Conservation (phyloP, 2,888 invertebrate species). For the Lymantria dispar region DNA sequence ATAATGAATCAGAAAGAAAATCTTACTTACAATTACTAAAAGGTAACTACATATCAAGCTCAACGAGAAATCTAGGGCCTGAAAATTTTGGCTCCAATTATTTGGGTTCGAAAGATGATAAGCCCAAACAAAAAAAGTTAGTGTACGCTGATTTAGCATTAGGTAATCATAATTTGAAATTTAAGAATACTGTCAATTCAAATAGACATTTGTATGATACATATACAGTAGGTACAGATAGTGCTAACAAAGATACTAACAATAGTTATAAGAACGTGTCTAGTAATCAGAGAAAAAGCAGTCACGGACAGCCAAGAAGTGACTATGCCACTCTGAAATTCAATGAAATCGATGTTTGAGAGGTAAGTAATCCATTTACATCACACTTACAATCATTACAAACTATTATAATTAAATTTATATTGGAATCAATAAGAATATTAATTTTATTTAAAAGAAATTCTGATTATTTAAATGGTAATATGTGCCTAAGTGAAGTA, state of each 20-base stretch:
- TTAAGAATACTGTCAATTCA: slow-evolving; percentile 82
- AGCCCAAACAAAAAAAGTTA: slow-evolving; percentile 76
- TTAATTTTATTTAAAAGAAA: too few species aligned
- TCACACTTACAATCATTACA: too few species aligned
- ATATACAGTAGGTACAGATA: slow-evolving; percentile 72
- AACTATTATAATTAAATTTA: too few species aligned
- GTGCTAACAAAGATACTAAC: slow-evolving; percentile 67
- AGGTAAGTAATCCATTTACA: slow-evolving; percentile 53
- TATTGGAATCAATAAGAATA: too few species aligned
- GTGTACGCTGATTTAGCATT: slow-evolving; percentile 80
- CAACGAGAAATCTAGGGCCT: slow-evolving; percentile 68
- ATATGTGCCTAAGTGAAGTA: slow-evolving; percentile 50
- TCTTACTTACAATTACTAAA: slow-evolving; percentile 72
- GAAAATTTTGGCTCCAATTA: slow-evolving; percentile 64
- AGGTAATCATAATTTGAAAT: slow-evolving; percentile 81
- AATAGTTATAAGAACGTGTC: slow-evolving; percentile 64
- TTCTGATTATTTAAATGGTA: slow-evolving; percentile 41
- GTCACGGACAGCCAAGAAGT: slow-evolving; percentile 57
- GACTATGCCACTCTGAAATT: slow-evolving; percentile 79
- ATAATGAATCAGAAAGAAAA: slow-evolving; percentile 69
- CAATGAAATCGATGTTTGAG: slow-evolving; percentile 78
- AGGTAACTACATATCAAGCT: slow-evolving; percentile 78
- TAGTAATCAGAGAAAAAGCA: slow-evolving; percentile 46
- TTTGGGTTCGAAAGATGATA: slow-evolving; percentile 67
- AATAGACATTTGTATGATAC: slow-evolving; percentile 81